Evolutionary conservation across 2,888 invertebrate species (phyloP).

Genomic region (Chironomus riparius): DNA sequence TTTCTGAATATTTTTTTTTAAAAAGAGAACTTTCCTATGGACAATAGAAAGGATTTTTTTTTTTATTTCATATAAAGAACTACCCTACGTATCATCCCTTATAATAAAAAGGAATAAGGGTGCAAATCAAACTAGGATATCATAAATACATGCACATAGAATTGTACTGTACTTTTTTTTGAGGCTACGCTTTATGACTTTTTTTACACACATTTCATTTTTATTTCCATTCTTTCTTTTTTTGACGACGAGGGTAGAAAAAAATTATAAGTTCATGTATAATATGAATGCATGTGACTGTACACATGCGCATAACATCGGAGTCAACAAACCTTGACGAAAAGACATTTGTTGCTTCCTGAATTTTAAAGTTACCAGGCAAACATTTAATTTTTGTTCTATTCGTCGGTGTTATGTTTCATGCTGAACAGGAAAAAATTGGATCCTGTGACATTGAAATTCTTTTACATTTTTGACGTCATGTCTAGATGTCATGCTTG

Average conservation of each 20-base stretch:
- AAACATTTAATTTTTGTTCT: background rate
- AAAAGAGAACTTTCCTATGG: background rate
- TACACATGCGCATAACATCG: background rate
- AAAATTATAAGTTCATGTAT: background rate
- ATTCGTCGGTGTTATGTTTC: background rate
- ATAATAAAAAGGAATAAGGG: slow-evolving; percentile 21
- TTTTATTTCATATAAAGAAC: background rate
- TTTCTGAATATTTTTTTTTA: background rate
- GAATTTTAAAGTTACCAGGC: background rate
- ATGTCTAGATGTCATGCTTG: too few species aligned
- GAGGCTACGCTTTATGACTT: background rate
- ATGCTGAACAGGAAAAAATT: background rate
- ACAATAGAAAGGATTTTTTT: background rate
- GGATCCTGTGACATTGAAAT: background rate
- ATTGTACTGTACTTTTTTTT: slow-evolving; percentile 6
- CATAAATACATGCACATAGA: background rate
- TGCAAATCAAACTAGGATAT: slow-evolving; percentile 17
- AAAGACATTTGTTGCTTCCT: background rate
- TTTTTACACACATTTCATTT: background rate
- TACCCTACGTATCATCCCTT: slow-evolving; percentile 19
- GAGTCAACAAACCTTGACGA: background rate
- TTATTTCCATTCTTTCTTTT: too few species aligned
- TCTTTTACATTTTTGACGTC: too few species aligned
- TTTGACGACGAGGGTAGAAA: background rate
- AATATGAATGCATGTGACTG: background rate